These are phyloP conservation scores for Chondrosia reniformis DNA, from an alignment of 37 sponge, comb jelly and placozoan species.

Conservation along the genomic window DNA sequence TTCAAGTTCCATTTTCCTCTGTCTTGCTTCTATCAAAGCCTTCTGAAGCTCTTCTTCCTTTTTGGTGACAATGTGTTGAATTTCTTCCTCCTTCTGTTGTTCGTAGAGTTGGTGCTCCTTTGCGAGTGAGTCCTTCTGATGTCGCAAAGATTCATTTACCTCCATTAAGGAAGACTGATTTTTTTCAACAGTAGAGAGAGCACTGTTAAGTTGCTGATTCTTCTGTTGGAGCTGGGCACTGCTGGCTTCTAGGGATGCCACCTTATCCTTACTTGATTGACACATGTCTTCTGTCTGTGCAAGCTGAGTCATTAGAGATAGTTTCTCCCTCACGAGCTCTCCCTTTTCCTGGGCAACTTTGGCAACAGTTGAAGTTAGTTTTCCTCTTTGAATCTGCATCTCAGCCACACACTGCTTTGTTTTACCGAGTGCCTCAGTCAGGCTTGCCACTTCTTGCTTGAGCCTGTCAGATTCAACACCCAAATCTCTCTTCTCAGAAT, in stretches of 20 bases:
- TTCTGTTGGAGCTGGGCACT: constrained; percentile 30
- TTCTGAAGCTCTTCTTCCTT: constrained; percentile 36
- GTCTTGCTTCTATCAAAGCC: constrained; percentile 9
- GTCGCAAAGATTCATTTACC: constrained; percentile 29
- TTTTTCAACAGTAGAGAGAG: not conserved
- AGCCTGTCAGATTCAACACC: constrained; percentile 20
- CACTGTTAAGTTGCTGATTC: constrained; percentile 16
- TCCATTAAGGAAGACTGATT: constrained; percentile 28
- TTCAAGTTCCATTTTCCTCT: constrained; percentile 16
- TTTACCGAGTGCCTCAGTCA: constrained; percentile 45
- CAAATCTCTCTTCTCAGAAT: not conserved
- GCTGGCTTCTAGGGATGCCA: not conserved
- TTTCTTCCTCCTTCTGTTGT: constrained; percentile 32
- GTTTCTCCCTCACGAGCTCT: constrained; percentile 48
- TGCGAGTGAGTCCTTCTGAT: constrained; percentile 41
- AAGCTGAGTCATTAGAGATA: constrained; percentile 18
- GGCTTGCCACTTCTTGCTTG: constrained; percentile 24
- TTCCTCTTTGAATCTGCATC: constrained; percentile 52
- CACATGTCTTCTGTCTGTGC: constrained; percentile 28
- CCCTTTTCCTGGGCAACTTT: constrained; percentile 65
- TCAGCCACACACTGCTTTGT: constrained; percentile 45
- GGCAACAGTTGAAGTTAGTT: constrained; percentile 42
- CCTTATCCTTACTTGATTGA: constrained; percentile 16
- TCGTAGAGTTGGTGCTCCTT: constrained; percentile 2
- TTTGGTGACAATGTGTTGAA: constrained; percentile 11